Percentiles rank a stretch among this genome's conserved stretches.
Conservation (phyloP, 2,797 vertebrate species). For the Toxotes lorentzi region DNA sequence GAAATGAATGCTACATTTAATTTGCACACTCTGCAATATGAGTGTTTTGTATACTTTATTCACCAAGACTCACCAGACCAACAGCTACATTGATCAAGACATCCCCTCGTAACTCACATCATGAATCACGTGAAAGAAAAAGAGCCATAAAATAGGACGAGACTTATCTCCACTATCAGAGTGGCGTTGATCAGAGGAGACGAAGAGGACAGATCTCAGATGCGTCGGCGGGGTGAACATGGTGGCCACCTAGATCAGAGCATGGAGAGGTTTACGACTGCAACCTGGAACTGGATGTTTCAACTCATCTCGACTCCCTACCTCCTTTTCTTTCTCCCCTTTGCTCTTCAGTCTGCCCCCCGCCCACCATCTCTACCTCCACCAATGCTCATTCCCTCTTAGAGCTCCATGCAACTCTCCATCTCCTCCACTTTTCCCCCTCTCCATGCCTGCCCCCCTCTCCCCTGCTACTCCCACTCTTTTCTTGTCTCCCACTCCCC, state of each 20-base stretch:
- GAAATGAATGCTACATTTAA: slow-evolving; percentile 43
- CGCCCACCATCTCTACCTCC: slow-evolving; percentile 33
- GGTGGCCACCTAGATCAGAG: slow-evolving; percentile 84
- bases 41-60: slow-evolving; percentile 32
- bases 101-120: slow-evolving; percentile 41
- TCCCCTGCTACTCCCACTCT: slow-evolving; percentile 72
- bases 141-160: slow-evolving; percentile 73
- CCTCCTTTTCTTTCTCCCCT: slow-evolving; percentile 67
- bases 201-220: slow-evolving; percentile 61
- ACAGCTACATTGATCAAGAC: slow-evolving; percentile 28
- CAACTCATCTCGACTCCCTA: slow-evolving; percentile 77
- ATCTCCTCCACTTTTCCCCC: slow-evolving; percentile 50
- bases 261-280: slow-evolving; percentile 85
- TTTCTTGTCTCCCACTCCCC: slow-evolving; percentile 76
- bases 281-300: slow-evolving; percentile 81
- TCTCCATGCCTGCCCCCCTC: slow-evolving; percentile 12
- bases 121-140: slow-evolving; percentile 67
- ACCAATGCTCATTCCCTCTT: slow-evolving; percentile 48
- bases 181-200: slow-evolving; percentile 61
- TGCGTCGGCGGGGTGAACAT: slow-evolving; percentile 70
- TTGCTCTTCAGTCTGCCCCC: slow-evolving; percentile 61
- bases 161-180: slow-evolving; percentile 74
- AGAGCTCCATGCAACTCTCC: slow-evolving; percentile 64
- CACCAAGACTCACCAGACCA: slow-evolving; percentile 32
- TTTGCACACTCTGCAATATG: slow-evolving; percentile 12